Evolutionary conservation across 1,140 invertebrate genomes (phyloP), one percentile per base, ranked within the genome.

Genomic region (Lepidurus couesii): DNA sequence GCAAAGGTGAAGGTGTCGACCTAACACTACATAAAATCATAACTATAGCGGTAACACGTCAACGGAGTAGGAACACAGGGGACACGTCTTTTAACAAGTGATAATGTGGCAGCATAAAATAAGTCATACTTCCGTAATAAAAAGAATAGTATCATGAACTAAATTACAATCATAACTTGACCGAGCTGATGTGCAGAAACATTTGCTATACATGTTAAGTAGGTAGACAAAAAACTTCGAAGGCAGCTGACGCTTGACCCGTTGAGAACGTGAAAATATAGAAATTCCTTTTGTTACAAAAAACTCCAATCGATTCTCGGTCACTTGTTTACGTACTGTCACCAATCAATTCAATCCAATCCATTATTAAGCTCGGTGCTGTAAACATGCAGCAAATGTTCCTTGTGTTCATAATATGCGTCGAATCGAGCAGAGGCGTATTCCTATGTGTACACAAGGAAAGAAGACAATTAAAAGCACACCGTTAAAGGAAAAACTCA

Each of bases 381-480:
- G 42, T 77, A 77, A 21, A 53, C 65, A 45, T 42, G 44, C 7
- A 77, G 21, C 7, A 77, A 53, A 44, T 53, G 24, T 24, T 77
- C 77, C 80, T 86, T 86, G 75, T 84, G 82, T 44, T 81, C 78
- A 73, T 83, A 83, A 80, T 86, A 86, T 21, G 81, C 82, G 26
- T 84, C 82, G 76, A 86, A 83, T 76, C 85, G 82, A 21, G 81
- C 81, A 11, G 82, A 78, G 10, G 83, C 85, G 83, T 86, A 86
- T 77, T 85, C 85, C 85, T 86, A 81, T 43, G 81, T 77, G n/a
- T 79, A 80, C 76, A 44, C 75, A 77, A 74, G 45, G 44, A 80
- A 74, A 80, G 74, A 73, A 75, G 79, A 73, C 83, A 42, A 82
- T 77, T 44, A 8, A 45, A 24, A 44, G 26, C 1, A 16, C 43